Conservation (phyloP, 37 sponge, comb jelly and placozoan species). For the Chondrosia reniformis region DNA sequence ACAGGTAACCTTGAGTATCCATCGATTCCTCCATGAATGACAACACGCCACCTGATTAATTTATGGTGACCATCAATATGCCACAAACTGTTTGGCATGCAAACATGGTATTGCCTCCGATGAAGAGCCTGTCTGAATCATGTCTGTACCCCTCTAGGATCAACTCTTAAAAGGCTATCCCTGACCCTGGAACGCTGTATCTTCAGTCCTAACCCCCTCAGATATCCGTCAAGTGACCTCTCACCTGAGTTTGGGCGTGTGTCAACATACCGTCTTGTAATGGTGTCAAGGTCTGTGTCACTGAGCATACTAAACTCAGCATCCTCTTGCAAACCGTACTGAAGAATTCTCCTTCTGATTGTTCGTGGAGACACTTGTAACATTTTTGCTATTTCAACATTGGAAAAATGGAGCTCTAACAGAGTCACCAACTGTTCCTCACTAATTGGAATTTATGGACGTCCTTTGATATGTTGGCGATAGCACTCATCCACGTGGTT, state of each 20-base stretch:
- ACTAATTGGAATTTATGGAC: constrained; percentile 18
- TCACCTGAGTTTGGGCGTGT: constrained; percentile 19
- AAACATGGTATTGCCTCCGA: constrained; percentile 20
- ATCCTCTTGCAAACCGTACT: constrained; percentile 13
- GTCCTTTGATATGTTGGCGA: constrained; percentile 5
- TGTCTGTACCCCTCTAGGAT: constrained; percentile 30
- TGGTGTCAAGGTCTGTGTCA: constrained; percentile 27
- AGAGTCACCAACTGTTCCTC: constrained; percentile 15
- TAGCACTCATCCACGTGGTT: background rate
- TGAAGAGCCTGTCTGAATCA: constrained; percentile 19
- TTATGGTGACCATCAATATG: constrained; percentile 33
- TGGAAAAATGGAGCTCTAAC: constrained; percentile 7
- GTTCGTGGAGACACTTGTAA: constrained; percentile 26
- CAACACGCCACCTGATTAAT: constrained; percentile 43
- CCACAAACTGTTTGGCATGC: constrained; percentile 37
- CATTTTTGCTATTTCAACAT: constrained; percentile 18
- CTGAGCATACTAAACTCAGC: background rate
- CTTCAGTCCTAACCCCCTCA: constrained; percentile 5
- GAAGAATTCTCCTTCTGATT: constrained; percentile 22
- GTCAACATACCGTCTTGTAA: constrained; percentile 20
- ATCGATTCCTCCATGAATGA: constrained; percentile 57
- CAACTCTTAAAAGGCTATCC: constrained; percentile 12
- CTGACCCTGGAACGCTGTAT: constrained; percentile 17
- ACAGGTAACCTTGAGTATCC: constrained; percentile 53
- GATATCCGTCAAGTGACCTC: constrained; percentile 21